These are phyloP conservation scores for Ischnus inquisitorius DNA, from an alignment of 2,888 invertebrate species.

Conservation along the genomic window DNA sequence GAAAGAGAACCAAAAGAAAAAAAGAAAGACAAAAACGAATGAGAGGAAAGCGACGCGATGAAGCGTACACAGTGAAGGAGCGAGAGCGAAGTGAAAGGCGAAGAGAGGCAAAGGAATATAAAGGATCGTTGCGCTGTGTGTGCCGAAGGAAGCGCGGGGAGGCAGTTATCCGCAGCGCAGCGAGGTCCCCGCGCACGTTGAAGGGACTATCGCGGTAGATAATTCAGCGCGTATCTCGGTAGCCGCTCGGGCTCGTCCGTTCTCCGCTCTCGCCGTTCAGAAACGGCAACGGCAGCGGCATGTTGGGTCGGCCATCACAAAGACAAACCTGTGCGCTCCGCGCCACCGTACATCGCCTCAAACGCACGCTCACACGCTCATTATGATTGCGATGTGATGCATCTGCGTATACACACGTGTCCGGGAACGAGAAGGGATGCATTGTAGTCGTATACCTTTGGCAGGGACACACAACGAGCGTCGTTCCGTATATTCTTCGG, in stretches of 20 bases:
- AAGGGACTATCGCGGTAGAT: conserved; percentile 82
- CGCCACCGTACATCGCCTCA: conserved; percentile 79
- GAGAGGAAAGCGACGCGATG: conserved; percentile 38
- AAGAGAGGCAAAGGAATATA: conserved; percentile 70
- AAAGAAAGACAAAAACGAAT: conserved; percentile 30
- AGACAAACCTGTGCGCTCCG: conserved; percentile 80
- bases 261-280: conserved; percentile 39
- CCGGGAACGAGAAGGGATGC: background rate
- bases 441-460: background rate
- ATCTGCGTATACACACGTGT: conserved; percentile 6
- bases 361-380: conserved; percentile 69
- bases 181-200: conserved; percentile 73
- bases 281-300: conserved; percentile 72
- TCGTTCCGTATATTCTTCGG: conserved; percentile 29
- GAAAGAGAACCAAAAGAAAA: conserved; percentile 62
- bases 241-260: conserved; percentile 78
- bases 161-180: conserved; percentile 71
- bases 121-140: conserved; percentile 68
- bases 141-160: conserved; percentile 57
- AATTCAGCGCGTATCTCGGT: conserved; percentile 85
- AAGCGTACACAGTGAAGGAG: conserved; percentile 37
- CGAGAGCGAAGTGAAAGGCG: background rate
- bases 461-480: conserved; percentile 19
- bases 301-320: conserved; percentile 83
- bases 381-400: conserved; percentile 52